These are phyloP conservation scores for Sericinus montela DNA, from an alignment of 2,888 invertebrate species.

Conservation along the genomic window DNA sequence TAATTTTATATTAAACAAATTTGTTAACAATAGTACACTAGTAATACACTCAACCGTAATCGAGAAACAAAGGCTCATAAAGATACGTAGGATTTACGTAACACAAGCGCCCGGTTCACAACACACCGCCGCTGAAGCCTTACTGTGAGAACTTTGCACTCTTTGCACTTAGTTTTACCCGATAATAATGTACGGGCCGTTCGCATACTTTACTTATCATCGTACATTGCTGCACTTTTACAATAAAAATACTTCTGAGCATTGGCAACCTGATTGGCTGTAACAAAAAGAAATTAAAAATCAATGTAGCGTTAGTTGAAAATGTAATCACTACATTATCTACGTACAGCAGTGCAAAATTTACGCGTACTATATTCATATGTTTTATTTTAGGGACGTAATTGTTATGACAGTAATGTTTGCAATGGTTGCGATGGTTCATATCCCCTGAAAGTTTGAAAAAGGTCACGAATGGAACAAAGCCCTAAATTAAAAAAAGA, in stretches of 20 bases:
- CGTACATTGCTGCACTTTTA: constrained; percentile 1
- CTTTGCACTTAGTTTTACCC: constrained; percentile 30
- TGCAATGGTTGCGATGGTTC: no score
- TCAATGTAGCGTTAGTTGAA: no score
- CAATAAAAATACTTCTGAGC: constrained; percentile 5
- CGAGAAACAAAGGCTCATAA: constrained; percentile 69
- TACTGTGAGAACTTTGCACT: constrained; percentile 31
- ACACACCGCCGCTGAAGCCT: constrained; percentile 22
- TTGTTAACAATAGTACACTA: constrained; percentile 30
- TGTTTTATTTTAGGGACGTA: no score
- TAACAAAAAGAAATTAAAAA: no score
- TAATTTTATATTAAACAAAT: not conserved
- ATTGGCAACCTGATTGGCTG: not conserved
- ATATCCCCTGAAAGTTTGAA: no score
- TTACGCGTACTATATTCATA: no score
- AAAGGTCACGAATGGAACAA: no score
- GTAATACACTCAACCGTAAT: constrained; percentile 49
- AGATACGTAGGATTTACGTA: constrained; percentile 49
- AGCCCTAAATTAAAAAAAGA: no score
- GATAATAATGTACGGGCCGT: constrained; percentile 19
- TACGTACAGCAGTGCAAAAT: no score
- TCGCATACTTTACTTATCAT: constrained; percentile 10
- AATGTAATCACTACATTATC: no score
- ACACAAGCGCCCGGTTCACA: constrained; percentile 31
- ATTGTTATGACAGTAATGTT: no score